These are phyloP conservation scores for Cryptophagus acutangulus DNA, from an alignment of 2,888 invertebrate genomes.

Conservation along the genomic window DNA sequence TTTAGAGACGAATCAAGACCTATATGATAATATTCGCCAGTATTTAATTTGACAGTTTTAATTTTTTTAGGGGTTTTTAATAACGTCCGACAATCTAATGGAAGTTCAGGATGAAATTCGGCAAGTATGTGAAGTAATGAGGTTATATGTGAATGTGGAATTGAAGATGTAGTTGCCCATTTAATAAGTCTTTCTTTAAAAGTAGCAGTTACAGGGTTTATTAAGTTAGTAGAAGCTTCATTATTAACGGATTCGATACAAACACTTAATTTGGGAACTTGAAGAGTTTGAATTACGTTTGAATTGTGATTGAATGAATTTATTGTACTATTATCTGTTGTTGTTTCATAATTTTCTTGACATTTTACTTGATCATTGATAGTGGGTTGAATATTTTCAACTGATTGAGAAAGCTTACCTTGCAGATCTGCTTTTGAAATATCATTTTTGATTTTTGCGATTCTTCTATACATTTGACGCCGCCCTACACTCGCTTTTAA, in stretches of 20 bases:
- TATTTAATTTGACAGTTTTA: neutral
- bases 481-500: neutral
- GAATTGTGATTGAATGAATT: neutral
- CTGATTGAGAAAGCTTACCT: neutral
- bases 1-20: neutral
- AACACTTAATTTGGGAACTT: no score
- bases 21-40: neutral
- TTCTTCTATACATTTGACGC: neutral
- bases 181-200: neutral
- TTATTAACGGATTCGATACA: no score
- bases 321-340: neutral
- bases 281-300: no score
- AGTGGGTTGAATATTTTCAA: neutral
- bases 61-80: neutral
- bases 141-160: neutral
- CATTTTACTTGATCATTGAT: neutral
- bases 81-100: neutral
- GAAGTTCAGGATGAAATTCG: neutral
- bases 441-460: neutral
- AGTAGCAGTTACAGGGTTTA: neutral
- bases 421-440: neutral
- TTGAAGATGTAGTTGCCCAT: neutral
- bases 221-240: no score
- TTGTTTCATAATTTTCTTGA: neutral
- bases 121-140: neutral